A percentile compares a stretch with the other conserved stretches of the same genome.
These are phyloP conservation scores for Trochalopteron elliotii DNA, from an alignment of 2,113 vertebrate species.

Conservation along the genomic window DNA sequence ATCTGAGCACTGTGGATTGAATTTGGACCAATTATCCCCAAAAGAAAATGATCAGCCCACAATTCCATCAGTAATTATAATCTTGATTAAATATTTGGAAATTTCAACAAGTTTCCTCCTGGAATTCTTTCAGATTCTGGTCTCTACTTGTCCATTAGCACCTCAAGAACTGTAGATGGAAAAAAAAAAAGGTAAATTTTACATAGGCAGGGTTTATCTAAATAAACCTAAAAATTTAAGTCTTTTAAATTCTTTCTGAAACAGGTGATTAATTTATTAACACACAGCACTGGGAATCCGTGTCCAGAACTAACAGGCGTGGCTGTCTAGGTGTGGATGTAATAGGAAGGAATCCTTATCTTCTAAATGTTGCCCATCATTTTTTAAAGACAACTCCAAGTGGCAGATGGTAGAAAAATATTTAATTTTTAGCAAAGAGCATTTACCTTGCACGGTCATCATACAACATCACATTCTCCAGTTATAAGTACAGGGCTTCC, in stretches of 20 bases:
- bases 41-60: background rate
- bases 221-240: background rate
- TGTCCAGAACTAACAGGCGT: background rate
- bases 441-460: background rate
- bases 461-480: background rate
- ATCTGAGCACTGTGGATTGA: background rate
- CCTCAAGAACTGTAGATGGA: background rate
- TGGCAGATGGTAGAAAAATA: background rate
- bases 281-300: background rate
- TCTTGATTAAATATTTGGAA: background rate
- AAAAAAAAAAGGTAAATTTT: background rate
- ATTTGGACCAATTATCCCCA: background rate
- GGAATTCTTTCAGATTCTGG: background rate
- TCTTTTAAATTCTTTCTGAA: background rate
- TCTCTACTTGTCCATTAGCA: background rate
- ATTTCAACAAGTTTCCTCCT: background rate
- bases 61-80: background rate
- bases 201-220: background rate
- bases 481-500: background rate
- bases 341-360: background rate
- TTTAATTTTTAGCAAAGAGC: background rate
- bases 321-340: background rate
- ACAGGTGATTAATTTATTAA: background rate
- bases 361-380: background rate
- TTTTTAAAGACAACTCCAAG: background rate